Base-by-base conservation (phyloP, 1,140 invertebrate species). In the Nephila pilipes region DNA sequence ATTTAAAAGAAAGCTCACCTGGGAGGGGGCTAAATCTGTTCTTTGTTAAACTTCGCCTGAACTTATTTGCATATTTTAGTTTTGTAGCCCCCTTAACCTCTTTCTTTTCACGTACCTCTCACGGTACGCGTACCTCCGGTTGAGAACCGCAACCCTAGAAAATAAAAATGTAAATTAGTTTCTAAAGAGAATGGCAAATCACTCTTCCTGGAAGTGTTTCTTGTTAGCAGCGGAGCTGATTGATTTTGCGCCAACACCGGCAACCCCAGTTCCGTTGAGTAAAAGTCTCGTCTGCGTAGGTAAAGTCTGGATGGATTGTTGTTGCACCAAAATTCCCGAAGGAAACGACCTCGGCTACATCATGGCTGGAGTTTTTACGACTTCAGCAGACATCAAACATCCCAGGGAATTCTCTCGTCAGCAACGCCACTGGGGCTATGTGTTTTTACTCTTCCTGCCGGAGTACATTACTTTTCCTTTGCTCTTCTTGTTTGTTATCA, bases 381-480 rank as follows among this genome's bases (percentile, higher is more conserved):
- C 80, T 81, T 81, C n/a, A 54, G 80, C 46, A 46, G 46, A 46
- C 80, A 81, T 81, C 80, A 81, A 81, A 81, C 80, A 81, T 81
- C 46, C 80, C 80, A n/a, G 80, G 80, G 80, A 55, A 81, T 81
- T 81, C 80, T 46, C 38, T 54, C 38, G 25, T 75, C 80, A 81
- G 80, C 36, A 81, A 18, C 16, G 69, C 14, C 25, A 5, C 36
- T 29, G 36, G 29, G 65, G 65, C 65, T 32, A 75, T 38, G 46
- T 81, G 80, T 81, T 81, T 81, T 81, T 81, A 81, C 80, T 81
- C 25, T 22, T 36, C 14, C 69, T 29, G 25, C 69, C 32, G 29
- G 8, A 55, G 46, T 54, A 38, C 80, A 54, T 81, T 81, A 55
- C 46, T 55, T 81, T 81, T 54, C 1, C 80, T 81, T 54, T 80